Percentiles rank a stretch among this genome's conserved stretches.
Evolutionary conservation across 2,888 invertebrate genomes (phyloP).

Genomic region (Torymus aiolomorphi): DNA sequence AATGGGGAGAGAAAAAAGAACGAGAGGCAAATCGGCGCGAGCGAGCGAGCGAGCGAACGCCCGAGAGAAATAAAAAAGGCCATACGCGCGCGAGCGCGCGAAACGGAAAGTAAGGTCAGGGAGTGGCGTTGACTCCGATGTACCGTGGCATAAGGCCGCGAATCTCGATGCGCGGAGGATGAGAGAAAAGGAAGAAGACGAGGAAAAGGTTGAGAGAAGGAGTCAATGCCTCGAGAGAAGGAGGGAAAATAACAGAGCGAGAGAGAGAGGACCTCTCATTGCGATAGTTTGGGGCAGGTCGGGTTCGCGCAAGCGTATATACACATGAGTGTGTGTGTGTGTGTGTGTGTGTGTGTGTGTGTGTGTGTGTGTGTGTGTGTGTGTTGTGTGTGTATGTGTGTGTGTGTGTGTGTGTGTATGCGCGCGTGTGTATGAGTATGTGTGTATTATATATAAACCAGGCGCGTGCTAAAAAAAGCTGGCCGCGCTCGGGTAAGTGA

Average conservation of each 20-base stretch:
- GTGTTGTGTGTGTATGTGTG: too few relatives aligned
- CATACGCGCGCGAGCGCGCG: slow-evolving; percentile 27
- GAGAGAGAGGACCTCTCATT: slow-evolving; percentile 14
- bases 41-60: background rate
- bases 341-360: too few relatives aligned
- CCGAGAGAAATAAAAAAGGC: slow-evolving; percentile 27
- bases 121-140: slow-evolving; percentile 49
- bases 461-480: slow-evolving; percentile 45
- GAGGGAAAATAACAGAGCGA: background rate
- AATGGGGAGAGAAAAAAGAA: background rate
- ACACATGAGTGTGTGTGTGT: background rate
- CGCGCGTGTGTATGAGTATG: too few relatives aligned
- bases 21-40: slow-evolving; percentile 29
- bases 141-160: slow-evolving; percentile 16
- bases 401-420: too few relatives aligned
- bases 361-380: too few relatives aligned
- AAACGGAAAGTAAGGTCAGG: slow-evolving; percentile 54
- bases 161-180: slow-evolving; percentile 20
- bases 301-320: slow-evolving; percentile 19
- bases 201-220: background rate
- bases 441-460: slow-evolving; percentile 26
- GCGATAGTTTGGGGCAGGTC: slow-evolving; percentile 57
- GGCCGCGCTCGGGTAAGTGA: slow-evolving; percentile 26
- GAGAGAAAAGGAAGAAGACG: background rate
- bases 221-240: background rate